Evolutionary conservation across 2,888 invertebrate genomes (phyloP).

Genomic region (Metacarcinus magister): DNA sequence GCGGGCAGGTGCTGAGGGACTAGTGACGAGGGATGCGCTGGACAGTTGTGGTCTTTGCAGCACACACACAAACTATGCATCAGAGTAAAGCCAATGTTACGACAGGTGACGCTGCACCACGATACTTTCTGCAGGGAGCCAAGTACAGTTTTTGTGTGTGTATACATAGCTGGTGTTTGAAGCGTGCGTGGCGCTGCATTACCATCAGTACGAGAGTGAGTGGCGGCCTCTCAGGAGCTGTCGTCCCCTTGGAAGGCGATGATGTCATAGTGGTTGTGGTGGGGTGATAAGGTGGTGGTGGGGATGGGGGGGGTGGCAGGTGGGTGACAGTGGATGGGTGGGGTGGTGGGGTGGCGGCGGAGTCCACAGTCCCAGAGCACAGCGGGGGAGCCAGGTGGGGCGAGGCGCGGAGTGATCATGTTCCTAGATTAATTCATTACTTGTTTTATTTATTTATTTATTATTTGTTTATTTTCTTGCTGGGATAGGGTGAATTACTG

Average conservation of each 20-base stretch:
- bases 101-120: background rate
- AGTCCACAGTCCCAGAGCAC: background rate
- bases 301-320: background rate
- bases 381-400: background rate
- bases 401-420: background rate
- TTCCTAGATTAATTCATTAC: background rate
- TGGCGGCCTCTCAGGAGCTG: background rate
- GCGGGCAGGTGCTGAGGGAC: no score
- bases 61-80: background rate
- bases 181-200: background rate
- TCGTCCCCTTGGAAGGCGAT: conserved; percentile 36
- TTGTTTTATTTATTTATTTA: background rate
- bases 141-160: background rate
- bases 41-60: background rate
- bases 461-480: background rate
- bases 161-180: background rate
- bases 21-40: background rate
- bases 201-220: background rate
- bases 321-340: background rate
- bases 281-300: background rate
- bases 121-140: background rate
- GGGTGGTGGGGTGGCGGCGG: background rate
- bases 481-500: background rate
- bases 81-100: background rate
- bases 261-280: background rate